phyloP scores from a whole-genome alignment of 2,888 invertebrate species.

The Calliphora vomitoria region DNA sequence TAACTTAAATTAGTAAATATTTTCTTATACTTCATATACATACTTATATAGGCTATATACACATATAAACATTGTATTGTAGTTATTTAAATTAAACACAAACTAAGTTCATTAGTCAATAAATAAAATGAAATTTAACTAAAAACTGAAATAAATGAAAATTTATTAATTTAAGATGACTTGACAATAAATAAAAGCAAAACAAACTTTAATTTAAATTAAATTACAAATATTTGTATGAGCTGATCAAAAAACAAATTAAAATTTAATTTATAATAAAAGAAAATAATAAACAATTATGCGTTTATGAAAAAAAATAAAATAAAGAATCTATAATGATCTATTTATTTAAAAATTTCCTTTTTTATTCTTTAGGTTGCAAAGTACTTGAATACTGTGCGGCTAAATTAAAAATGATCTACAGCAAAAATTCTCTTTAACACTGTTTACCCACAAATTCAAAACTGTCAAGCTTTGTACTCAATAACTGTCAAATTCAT shows the following conservation, averaged over 20 bases:
- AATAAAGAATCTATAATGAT: constrained; percentile 71
- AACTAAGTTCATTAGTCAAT: constrained; percentile 44
- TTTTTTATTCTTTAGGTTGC: too few relatives aligned
- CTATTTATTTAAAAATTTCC: constrained; percentile 6
- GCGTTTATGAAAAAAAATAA: constrained; percentile 31
- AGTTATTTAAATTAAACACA: constrained; percentile 27
- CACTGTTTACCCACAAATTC: neutral
- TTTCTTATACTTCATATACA: constrained; percentile 22
- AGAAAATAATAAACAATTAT: constrained; percentile 26
- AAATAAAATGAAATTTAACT: constrained; percentile 37
- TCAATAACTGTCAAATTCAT: neutral
- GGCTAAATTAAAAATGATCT: too few relatives aligned
- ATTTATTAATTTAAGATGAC: constrained; percentile 33
- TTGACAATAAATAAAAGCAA: constrained; percentile 67
- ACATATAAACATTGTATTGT: neutral
- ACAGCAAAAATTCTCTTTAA: neutral
- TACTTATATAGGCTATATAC: neutral
- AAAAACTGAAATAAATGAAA: constrained; percentile 24
- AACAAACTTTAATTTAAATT: constrained; percentile 1
- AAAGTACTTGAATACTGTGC: too few relatives aligned
- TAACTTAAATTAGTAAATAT: constrained; percentile 56
- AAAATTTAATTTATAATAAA: constrained; percentile 26
- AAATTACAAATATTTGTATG: constrained; percentile 11
- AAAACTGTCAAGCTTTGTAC: neutral
- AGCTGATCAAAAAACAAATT: neutral